Evolutionary conservation across 2,113 vertebrate genomes (phyloP).

Genomic region (Columbina picui): DNA sequence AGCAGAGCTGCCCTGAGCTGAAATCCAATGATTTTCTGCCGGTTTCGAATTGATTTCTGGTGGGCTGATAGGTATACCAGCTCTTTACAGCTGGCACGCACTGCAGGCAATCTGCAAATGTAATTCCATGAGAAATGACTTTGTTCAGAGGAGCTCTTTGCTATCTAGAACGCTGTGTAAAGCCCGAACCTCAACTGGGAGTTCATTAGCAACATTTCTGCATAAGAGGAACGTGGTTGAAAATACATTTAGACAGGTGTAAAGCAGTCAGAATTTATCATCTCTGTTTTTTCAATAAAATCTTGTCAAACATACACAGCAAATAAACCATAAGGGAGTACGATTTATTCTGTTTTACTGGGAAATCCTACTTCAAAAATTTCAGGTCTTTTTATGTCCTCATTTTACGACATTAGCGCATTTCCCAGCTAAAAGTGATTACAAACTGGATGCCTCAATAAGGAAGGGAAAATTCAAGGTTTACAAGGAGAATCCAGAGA

Average conservation of each 20-base stretch:
- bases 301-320: not conserved
- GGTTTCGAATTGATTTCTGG: not conserved
- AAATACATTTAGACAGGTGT: not conserved
- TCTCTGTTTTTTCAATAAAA: not conserved
- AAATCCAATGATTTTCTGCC: not conserved
- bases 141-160: not conserved
- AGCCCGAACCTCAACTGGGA: not conserved
- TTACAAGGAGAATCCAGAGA: not conserved
- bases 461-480: not conserved
- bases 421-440: not conserved
- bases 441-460: not conserved
- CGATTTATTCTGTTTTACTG: not conserved
- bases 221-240: not conserved
- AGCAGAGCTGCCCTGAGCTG: not conserved
- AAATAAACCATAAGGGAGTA: not conserved
- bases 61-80: fast-evolving
- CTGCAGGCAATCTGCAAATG: not conserved
- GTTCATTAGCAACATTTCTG: slow-evolving; percentile 29
- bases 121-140: not conserved
- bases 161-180: not conserved
- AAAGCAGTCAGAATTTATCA: not conserved
- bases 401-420: not conserved
- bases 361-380: not conserved
- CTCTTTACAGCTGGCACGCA: not conserved
- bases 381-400: not conserved